phyloP scores from a whole-genome alignment of 2,113 vertebrate genomes.

The Hemichromis elongatus region DNA sequence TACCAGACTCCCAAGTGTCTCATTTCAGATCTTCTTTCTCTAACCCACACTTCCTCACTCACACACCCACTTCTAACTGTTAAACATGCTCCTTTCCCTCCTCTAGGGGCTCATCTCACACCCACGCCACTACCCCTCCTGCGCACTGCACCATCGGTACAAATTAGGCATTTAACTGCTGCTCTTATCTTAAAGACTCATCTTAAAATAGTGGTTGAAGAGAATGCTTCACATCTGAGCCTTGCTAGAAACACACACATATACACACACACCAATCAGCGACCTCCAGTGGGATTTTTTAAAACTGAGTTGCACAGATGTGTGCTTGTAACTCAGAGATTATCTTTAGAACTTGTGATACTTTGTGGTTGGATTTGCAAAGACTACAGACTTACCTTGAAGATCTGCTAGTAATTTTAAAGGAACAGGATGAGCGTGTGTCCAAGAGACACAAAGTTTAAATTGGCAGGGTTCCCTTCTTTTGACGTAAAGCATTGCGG shows the following conservation, averaged over 20 bases:
- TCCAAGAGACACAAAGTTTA: not conserved
- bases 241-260: not conserved
- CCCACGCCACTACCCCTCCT: not conserved
- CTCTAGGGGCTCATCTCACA: not conserved
- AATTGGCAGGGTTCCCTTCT: not conserved
- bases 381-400: constrained; percentile 11
- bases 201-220: not conserved
- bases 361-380: not conserved
- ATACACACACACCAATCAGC: not conserved
- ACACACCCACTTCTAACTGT: not conserved
- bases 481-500: not conserved
- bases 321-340: not conserved
- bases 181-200: not conserved
- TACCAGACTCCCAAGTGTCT: not conserved
- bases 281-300: not conserved
- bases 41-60: not conserved
- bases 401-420: not conserved
- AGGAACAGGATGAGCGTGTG: not conserved
- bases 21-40: not conserved
- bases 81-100: not conserved
- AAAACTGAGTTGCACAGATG: not conserved
- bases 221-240: not conserved
- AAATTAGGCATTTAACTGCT: not conserved
- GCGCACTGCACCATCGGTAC: not conserved
- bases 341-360: not conserved